Evolutionary conservation across 2,797 vertebrate genomes (phyloP).

Genomic region (Squalus acanthias): DNA sequence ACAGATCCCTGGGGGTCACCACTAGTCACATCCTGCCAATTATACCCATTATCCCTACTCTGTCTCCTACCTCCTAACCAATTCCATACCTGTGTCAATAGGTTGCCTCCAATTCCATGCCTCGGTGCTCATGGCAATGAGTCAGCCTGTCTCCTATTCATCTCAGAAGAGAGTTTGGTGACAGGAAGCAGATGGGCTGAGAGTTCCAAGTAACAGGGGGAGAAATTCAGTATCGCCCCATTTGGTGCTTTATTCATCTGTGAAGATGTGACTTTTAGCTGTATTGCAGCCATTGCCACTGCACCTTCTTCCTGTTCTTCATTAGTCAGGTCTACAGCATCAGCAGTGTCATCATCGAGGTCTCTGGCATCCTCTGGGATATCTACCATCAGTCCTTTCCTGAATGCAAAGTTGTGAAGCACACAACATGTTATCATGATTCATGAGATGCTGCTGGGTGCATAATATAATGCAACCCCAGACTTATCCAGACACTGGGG

Average conservation of each 20-base stretch:
- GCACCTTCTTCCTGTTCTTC: not conserved
- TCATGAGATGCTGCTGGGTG: not conserved
- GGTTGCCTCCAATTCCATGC: not conserved
- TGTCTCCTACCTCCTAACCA: not conserved
- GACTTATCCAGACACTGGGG: not conserved
- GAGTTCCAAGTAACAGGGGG: not conserved
- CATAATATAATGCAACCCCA: not conserved
- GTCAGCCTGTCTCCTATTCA: not conserved
- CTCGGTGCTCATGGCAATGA: not conserved
- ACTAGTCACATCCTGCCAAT: not conserved
- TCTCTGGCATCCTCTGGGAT: not conserved
- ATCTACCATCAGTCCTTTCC: not conserved
- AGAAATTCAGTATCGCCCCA: too few species aligned
- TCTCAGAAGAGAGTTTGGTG: not conserved
- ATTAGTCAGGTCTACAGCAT: not conserved
- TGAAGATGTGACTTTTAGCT: not conserved
- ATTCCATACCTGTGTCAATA: not conserved
- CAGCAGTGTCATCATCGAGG: not conserved
- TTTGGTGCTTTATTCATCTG: not conserved
- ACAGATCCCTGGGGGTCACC: not conserved
- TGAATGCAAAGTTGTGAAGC: not conserved
- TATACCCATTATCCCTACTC: not conserved
- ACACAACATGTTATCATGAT: not conserved
- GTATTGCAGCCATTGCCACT: not conserved
- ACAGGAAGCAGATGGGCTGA: not conserved